Evolutionary conservation across 1,140 invertebrate species (phyloP).

Genomic region (Trachymyrmex cornetzi): DNA sequence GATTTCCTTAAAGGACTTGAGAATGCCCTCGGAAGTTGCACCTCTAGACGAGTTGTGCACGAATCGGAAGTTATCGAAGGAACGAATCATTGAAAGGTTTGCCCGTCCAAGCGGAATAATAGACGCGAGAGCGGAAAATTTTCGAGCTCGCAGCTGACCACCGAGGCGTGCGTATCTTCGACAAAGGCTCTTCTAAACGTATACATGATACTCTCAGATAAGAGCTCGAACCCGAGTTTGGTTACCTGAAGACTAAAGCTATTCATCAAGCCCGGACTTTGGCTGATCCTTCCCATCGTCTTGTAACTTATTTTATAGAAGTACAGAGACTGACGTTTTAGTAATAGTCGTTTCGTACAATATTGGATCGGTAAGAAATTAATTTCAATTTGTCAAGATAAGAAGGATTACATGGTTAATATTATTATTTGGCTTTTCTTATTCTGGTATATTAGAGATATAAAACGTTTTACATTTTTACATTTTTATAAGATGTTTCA

Average conservation of each 20-base stretch:
- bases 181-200: slow-evolving; percentile 3
- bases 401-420: background rate
- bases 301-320: background rate
- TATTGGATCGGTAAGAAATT: background rate
- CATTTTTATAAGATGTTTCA: background rate
- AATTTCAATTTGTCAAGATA: slow-evolving; percentile 16
- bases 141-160: slow-evolving; percentile 29
- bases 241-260: background rate
- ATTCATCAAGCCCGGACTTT: slow-evolving; percentile 25
- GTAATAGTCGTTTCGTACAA: background rate
- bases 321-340: background rate
- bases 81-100: slow-evolving; percentile 9
- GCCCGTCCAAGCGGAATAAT: slow-evolving; percentile 14
- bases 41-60: background rate
- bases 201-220: background rate
- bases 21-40: background rate
- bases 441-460: background rate
- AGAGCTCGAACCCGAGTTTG: background rate
- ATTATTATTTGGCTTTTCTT: background rate
- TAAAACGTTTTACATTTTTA: background rate
- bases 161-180: slow-evolving; percentile 16
- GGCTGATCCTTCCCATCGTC: background rate
- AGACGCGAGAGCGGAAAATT: slow-evolving; percentile 21
- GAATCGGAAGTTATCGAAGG: slow-evolving; percentile 29
- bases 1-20: background rate